phyloP scores from a whole-genome alignment of 1,140 invertebrate species.

The Lepidotrigona ventralis region DNA sequence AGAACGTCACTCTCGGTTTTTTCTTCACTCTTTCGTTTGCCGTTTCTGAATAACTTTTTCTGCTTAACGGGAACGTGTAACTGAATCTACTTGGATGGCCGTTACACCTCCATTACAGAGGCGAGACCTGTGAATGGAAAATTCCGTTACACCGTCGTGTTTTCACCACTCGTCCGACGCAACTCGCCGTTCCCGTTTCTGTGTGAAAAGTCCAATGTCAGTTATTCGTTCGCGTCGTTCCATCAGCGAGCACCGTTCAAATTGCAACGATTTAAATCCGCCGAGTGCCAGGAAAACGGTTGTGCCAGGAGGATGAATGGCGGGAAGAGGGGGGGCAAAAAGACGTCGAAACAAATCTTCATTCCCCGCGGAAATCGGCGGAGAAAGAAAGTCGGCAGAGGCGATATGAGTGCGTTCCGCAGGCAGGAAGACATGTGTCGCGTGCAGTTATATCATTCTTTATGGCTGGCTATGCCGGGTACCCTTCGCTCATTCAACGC shows the following conservation, averaged over 20 bases:
- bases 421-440: constrained; percentile 78
- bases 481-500: constrained; percentile 71
- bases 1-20: constrained; percentile 35
- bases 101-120: not conserved
- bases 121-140: constrained; percentile 13
- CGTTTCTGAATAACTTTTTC: constrained; percentile 18
- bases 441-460: constrained; percentile 80
- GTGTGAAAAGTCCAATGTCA: constrained; percentile 3
- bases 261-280: constrained; percentile 46
- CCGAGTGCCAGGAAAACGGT: not conserved
- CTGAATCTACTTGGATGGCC: constrained; percentile 8
- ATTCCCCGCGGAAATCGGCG: constrained; percentile 63
- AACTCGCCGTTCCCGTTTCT: not conserved
- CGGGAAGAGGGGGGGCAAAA: constrained; percentile 46
- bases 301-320: constrained; percentile 40
- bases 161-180: not conserved
- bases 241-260: not conserved
- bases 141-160: not conserved
- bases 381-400: constrained; percentile 30
- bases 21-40: not conserved
- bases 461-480: constrained; percentile 71
- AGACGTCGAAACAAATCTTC: constrained; percentile 76
- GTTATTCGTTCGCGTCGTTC: constrained; percentile 37
- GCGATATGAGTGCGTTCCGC: constrained; percentile 63
- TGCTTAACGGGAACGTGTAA: constrained; percentile 39